Evolutionary conservation across 2,797 vertebrate species (phyloP).

Genomic region (Oreortyx pictus): DNA sequence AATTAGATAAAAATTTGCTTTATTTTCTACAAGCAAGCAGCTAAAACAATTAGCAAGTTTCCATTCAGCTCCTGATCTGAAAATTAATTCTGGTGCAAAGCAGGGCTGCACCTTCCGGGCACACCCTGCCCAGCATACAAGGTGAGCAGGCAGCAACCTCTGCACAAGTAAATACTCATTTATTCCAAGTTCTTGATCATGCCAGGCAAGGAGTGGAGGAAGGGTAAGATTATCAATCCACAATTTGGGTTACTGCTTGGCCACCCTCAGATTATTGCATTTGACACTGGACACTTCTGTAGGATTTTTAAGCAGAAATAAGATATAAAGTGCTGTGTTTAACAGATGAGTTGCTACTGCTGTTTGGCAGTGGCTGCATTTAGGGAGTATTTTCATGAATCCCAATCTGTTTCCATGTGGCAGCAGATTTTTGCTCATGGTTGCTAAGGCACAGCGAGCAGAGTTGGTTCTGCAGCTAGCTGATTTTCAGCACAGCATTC

Average conservation of each 20-base stretch:
- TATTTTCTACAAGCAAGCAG: not conserved
- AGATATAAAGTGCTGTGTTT: not conserved
- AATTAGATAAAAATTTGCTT: not conserved
- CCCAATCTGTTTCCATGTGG: conserved; percentile 64
- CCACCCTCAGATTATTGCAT: not conserved
- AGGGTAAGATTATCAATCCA: not conserved
- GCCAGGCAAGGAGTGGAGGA: not conserved
- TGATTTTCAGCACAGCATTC: conserved; percentile 50
- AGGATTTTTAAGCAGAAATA: not conserved
- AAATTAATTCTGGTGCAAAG: not conserved
- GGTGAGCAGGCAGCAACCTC: conserved; percentile 2
- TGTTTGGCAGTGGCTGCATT: not conserved
- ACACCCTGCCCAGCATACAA: not conserved
- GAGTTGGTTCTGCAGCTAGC: conserved; percentile 52
- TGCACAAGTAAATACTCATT: not conserved
- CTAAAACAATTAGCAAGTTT: not conserved
- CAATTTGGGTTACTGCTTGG: not conserved
- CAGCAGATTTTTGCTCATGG: conserved; percentile 60
- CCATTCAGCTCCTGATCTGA: not conserved
- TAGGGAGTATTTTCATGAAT: conserved; percentile 42
- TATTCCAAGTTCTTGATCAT: not conserved
- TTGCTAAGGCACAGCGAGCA: conserved; percentile 68
- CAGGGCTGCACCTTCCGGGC: not conserved
- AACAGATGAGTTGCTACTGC: not conserved
- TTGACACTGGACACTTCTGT: not conserved